phyloP scores from a whole-genome alignment of 2,113 vertebrate genomes.

The Phocoena sinus region DNA sequence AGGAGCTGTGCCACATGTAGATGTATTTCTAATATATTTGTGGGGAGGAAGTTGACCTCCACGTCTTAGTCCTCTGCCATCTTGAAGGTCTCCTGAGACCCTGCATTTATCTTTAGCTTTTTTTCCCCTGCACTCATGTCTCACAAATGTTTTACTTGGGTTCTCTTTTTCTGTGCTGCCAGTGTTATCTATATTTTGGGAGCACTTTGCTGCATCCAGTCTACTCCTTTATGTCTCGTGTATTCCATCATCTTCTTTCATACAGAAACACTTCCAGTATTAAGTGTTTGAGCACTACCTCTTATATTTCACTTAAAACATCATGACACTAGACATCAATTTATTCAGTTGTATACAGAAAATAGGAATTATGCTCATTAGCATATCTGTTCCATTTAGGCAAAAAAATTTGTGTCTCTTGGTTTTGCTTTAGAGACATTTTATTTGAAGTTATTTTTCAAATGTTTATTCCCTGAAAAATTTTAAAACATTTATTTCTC shows the following conservation, averaged over 20 bases:
- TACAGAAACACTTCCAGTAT: background rate
- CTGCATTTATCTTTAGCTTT: background rate
- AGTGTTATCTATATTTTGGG: background rate
- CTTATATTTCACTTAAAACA: background rate
- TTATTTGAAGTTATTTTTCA: background rate
- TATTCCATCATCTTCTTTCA: background rate
- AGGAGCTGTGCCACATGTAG: too few relatives aligned
- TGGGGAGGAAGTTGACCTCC: too few relatives aligned
- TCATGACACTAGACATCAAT: background rate
- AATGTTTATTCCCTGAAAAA: background rate
- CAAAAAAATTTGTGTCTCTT: background rate
- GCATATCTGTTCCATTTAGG: background rate
- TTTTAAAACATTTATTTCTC: background rate
- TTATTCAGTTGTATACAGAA: background rate
- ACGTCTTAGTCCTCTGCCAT: too few relatives aligned
- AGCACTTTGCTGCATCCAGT: background rate
- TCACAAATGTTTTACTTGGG: background rate
- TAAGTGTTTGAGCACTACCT: background rate
- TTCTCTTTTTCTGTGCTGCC: background rate
- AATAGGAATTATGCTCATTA: background rate
- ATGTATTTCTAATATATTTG: too few relatives aligned
- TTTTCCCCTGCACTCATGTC: fast-evolving
- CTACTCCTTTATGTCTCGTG: background rate
- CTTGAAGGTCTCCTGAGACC: background rate
- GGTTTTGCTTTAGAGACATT: background rate